Evolutionary conservation across 2,113 vertebrate genomes (phyloP).

Genomic region (Amia ocellicauda): DNA sequence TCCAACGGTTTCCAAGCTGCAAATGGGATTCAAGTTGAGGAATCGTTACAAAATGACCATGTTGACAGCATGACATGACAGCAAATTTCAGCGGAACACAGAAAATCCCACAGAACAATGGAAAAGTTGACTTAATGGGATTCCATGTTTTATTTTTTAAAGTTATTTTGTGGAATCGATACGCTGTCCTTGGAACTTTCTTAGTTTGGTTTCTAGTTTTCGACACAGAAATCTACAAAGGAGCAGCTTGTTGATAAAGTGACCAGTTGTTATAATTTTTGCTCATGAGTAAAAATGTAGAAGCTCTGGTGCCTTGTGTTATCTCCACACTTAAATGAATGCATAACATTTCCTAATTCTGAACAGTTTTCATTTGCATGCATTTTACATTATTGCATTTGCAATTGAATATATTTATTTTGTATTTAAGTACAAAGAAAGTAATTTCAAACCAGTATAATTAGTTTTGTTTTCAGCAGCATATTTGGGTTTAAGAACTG

Average conservation of each 20-base stretch:
- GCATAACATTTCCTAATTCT: constrained; percentile 1
- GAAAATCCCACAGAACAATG: neutral
- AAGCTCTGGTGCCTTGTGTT: constrained; percentile 19
- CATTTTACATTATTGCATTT: constrained; percentile 15
- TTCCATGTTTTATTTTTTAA: constrained; percentile 2
- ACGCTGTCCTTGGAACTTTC: constrained; percentile 5
- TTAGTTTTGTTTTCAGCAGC: constrained; percentile 21
- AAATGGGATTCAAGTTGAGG: constrained; percentile 29
- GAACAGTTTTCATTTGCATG: constrained; percentile 19
- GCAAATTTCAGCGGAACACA: neutral
- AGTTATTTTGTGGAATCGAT: neutral
- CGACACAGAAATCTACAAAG: neutral
- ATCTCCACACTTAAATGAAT: neutral
- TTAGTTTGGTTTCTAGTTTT: neutral
- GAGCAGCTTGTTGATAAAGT: constrained; percentile 21
- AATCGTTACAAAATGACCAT: constrained; percentile 40
- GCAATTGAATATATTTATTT: constrained; percentile 38
- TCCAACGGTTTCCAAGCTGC: constrained; percentile 35
- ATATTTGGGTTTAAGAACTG: constrained; percentile 23
- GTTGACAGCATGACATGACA: constrained; percentile 47
- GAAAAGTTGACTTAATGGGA: neutral
- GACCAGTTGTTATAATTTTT: neutral
- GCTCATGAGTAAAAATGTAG: neutral
- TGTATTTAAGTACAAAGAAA: constrained; percentile 25
- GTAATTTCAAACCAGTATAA: constrained; percentile 44